Evolutionary conservation across 2,888 invertebrate genomes (phyloP), one percentile per base, ranked within the genome.

Genomic region (Halocaridina rubra): DNA sequence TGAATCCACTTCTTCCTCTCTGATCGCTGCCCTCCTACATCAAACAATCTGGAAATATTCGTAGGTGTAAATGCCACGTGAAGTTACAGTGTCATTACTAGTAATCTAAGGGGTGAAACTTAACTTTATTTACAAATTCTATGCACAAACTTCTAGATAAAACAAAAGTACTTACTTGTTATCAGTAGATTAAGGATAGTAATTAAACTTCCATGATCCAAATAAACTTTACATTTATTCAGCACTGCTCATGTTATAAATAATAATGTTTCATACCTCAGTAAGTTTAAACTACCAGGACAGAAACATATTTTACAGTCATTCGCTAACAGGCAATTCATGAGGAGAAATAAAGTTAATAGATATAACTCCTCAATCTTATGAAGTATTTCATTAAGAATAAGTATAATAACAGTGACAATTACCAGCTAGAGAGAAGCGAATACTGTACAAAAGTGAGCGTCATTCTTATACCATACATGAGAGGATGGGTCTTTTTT

Each of bases 1-100:
- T 99, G 99, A 91, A 99, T 99, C 99, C 99, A 99, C 93, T 99
- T 98, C 94, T 99, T 99, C 91, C 99, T 94, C 93, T 97, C 96
- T 90, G 99, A 96, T 92, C 99, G 93, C 92, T 99, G 99, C 86
- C 99, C 99, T 90, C 99, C 99, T 89, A 99, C 99, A 92, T 99
- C 99, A 92, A 99, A 99, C 92, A 99, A 94, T 94, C 98, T 98
- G 92, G 24, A n/a, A 53, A 53, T 53, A 13, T 53, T 53, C n/a
- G n/a, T n/a, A n/a, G n/a, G n/a, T n/a, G n/a, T n/a, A n/a, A n/a
- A n/a, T n/a, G n/a, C n/a, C n/a, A n/a, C n/a, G n/a, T n/a, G n/a
- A n/a, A n/a, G n/a, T n/a, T n/a, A n/a, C n/a, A n/a, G n/a, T n/a
- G n/a, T n/a, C n/a, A n/a, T n/a, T n/a, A n/a, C n/a, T n/a, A n/a